Evolutionary conservation across 2,113 vertebrate genomes (phyloP), one percentile per base, ranked within the genome.

Genomic region (Lophotis ruficrista): DNA sequence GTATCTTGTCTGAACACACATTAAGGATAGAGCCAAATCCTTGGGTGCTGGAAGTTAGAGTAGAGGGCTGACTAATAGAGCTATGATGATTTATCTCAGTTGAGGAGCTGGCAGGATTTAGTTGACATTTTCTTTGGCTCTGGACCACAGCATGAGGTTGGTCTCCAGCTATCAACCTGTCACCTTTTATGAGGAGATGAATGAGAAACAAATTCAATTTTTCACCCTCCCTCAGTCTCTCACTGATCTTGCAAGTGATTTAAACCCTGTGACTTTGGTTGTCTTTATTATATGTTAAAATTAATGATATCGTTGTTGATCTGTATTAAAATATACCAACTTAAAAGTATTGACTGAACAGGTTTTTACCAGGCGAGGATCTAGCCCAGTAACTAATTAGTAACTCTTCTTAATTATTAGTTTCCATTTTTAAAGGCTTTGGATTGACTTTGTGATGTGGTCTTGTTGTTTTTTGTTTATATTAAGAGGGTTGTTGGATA

Each of bases 81-180:
- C 79, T 86, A 9, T 41, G 76, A 69, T 75, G 83, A 95, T 96
- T 96, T 97, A 88, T 93, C 85, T 83, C 79, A 71, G 56, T 43
- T 68, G 75, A 90, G 50, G 37, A 58, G 11, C 38, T 90, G 94
- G 90, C 83, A 92, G 43, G 79, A 35, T 78, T 89, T 77, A n/a
- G 54, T 23, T 94, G 92, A 88, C 51, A 73, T 92, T 93, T 94
- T 90, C 9, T 8, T 92, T 95, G 83, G 83, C 85, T 86, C 43
- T 87, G 35, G 24, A 90, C n/a, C 60, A 51, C 47, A 75, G 51
- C 60, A 33, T 51, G 71, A 37, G 92, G 68, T 78, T 92, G 51
- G 62, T 92, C 60, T 37, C 93, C 64, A 90, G 56, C 85, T 93
- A 73, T 92, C 88, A 92, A 81, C 43, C 69, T 95, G 88, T 90